These are phyloP conservation scores for Eretmocerus hayati DNA, from an alignment of 2,888 invertebrate genomes.

Conservation along the genomic window DNA sequence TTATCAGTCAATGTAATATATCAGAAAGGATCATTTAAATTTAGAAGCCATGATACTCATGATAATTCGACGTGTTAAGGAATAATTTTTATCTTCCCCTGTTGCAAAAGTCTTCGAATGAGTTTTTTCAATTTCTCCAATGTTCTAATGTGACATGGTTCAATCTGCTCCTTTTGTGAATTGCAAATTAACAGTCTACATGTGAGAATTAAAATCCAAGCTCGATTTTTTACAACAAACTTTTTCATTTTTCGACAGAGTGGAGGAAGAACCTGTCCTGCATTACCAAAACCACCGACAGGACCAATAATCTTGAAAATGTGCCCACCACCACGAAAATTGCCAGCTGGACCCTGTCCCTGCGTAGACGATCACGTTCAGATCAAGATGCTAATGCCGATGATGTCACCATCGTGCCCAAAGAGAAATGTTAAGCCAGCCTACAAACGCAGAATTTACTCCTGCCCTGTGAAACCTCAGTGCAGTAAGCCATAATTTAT, in stretches of 20 bases:
- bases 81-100: too few species aligned
- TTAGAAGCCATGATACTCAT: too few species aligned
- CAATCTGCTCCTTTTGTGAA: too few species aligned
- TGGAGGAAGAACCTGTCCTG: background rate
- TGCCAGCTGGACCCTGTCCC: constrained; percentile 37
- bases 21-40: too few species aligned
- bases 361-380: constrained; percentile 18
- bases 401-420: constrained; percentile 14
- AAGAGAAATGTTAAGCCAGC: background rate
- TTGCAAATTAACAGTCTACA: too few species aligned
- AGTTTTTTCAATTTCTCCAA: too few species aligned
- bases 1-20: too few species aligned
- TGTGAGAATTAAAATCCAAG: background rate
- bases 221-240: too few species aligned
- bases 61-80: too few species aligned
- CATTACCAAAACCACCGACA: constrained; percentile 29
- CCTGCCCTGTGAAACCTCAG: constrained; percentile 20
- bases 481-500: background rate
- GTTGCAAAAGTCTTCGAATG: too few species aligned
- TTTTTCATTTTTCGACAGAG: background rate
- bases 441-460: constrained; percentile 6
- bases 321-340: constrained; percentile 35
- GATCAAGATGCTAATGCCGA: constrained; percentile 4
- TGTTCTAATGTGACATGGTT: too few species aligned
- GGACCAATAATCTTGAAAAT: constrained; percentile 31